phyloP scores from a whole-genome alignment of 2,888 invertebrate genomes.

The Dendrolimus pini region DNA sequence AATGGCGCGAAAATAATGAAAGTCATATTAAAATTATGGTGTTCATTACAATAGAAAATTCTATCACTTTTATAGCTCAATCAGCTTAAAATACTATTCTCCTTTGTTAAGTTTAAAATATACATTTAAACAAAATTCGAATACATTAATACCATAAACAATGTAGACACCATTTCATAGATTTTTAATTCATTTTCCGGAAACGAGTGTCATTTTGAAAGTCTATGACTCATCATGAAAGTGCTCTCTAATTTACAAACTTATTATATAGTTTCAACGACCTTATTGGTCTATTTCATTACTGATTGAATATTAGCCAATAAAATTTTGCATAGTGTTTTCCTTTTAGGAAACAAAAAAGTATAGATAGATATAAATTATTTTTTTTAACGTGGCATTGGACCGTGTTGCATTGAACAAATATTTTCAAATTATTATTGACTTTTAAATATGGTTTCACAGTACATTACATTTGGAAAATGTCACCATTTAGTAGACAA shows the following conservation, averaged over 20 bases:
- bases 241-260: constrained; percentile 40
- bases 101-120: constrained; percentile 1
- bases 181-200: constrained; percentile 60
- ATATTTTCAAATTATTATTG: too few species aligned
- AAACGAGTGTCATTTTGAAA: constrained; percentile 70
- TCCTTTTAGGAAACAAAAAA: neutral
- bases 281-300: constrained; percentile 17
- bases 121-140: constrained; percentile 8
- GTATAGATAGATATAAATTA: neutral
- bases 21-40: constrained; percentile 9
- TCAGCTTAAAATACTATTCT: neutral
- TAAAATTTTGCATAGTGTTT: constrained; percentile 17
- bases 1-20: constrained; percentile 48
- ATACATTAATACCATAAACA: constrained; percentile 37
- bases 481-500: too few species aligned
- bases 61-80: constrained; percentile 1
- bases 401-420: too few species aligned
- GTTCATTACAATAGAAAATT: constrained; percentile 4
- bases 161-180: constrained; percentile 43
- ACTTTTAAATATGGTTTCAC: too few species aligned
- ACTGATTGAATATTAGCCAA: constrained; percentile 13
- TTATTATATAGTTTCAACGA: constrained; percentile 5
- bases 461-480: too few species aligned
- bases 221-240: constrained; percentile 66
- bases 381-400: neutral